phyloP scores from a whole-genome alignment of 2,888 invertebrate species.

The Calliphora vomitoria region DNA sequence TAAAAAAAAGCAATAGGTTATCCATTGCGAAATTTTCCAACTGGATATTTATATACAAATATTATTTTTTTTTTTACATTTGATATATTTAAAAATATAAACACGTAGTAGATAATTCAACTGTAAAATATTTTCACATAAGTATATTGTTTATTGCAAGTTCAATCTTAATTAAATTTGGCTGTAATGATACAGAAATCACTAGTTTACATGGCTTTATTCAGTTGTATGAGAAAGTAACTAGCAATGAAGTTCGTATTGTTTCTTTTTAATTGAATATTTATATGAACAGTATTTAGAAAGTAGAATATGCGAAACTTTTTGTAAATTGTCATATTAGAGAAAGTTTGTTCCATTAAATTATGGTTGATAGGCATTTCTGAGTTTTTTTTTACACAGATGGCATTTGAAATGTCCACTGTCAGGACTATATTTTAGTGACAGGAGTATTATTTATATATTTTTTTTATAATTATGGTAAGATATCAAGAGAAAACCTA shows the following conservation, averaged over 20 bases:
- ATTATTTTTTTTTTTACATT: neutral
- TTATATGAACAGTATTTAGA: neutral
- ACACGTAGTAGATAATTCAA: no score
- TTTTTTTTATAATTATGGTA: no score
- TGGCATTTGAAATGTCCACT: no score
- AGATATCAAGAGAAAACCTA: no score
- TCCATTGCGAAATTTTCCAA: neutral
- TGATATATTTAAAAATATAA: neutral
- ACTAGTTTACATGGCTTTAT: neutral
- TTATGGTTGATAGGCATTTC: no score
- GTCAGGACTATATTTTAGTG: no score
- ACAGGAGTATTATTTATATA: no score
- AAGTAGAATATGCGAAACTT: neutral
- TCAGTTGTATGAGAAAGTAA: neutral
- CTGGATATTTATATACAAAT: neutral
- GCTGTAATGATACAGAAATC: neutral
- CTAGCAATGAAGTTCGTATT: neutral
- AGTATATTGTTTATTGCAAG: constrained; percentile 25
- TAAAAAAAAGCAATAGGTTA: no score
- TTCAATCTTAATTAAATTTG: constrained; percentile 2
- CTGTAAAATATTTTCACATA: constrained; percentile 12
- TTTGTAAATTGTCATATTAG: no score
- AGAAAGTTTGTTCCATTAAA: no score
- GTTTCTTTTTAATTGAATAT: constrained; percentile 7
- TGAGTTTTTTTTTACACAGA: no score